phyloP scores from a whole-genome alignment of 2,888 invertebrate genomes.

The Cephus nigrinus region DNA sequence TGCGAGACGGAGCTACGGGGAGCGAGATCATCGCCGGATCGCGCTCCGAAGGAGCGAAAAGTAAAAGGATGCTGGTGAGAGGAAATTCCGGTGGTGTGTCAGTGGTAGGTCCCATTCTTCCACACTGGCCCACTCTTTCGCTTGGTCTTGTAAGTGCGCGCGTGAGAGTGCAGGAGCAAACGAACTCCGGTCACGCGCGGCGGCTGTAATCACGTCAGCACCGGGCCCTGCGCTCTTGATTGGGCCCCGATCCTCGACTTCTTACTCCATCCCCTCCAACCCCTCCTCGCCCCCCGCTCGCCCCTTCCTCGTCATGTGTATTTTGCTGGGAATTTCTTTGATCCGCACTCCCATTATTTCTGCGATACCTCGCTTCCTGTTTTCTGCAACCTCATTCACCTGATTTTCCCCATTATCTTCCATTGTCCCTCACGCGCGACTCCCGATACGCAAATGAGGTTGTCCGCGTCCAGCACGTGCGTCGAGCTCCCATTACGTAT shows the following conservation, averaged over 20 bases:
- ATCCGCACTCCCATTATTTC: constrained; percentile 4
- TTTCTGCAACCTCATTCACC: constrained; percentile 8
- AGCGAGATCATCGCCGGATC: too few relatives aligned
- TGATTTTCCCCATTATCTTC: not conserved
- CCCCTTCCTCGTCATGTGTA: constrained; percentile 12
- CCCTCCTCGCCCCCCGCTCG: constrained; percentile 12
- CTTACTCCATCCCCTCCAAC: constrained; percentile 3
- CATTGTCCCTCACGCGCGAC: constrained; percentile 40
- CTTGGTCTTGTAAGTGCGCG: not conserved
- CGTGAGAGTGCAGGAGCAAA: constrained; percentile 35
- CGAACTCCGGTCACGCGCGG: constrained; percentile 60
- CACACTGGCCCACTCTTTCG: too few relatives aligned
- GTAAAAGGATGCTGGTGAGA: too few relatives aligned
- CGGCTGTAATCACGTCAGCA: constrained; percentile 61
- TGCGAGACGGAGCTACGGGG: too few relatives aligned
- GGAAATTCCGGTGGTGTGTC: too few relatives aligned
- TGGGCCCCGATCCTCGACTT: constrained; percentile 37
- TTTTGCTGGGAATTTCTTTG: constrained; percentile 6
- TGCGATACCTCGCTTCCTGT: constrained; percentile 12
- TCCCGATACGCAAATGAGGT: constrained; percentile 63
- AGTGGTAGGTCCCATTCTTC: too few relatives aligned
- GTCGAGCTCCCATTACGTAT: constrained; percentile 17
- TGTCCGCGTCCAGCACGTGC: constrained; percentile 61
- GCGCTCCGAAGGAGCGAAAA: too few relatives aligned
- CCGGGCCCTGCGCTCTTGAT: constrained; percentile 55